Base-by-base conservation (phyloP, 2,888 invertebrate genomes). In the Ennomos fuscantarius region DNA sequence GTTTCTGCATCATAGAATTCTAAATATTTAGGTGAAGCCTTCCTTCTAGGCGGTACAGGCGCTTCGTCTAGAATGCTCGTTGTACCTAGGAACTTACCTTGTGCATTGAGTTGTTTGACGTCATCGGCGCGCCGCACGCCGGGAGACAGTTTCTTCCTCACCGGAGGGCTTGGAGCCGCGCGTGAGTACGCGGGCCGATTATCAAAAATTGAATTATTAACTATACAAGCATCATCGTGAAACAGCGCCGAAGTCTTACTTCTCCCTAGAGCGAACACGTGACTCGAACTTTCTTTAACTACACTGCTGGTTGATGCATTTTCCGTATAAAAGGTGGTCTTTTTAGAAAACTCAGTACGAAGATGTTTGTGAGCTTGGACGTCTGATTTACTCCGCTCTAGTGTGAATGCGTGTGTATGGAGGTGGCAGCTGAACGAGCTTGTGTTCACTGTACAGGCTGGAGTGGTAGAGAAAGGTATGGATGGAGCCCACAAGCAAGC, bases 401-500 rank as follows among this genome's bases (percentile, higher is more conserved):
- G 82, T 11, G 89, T 84, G 64, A 88, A 90, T 13, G 82, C 82
- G 65, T 87, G 86, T 15, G 90, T 85, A 63, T 92, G 92, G 5
- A 92, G 77, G 62, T 92, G 92, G 64, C 92, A 91, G 72, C 86
- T 89, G 66, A 93, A 92, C 12, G 90, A 87, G 68, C 77, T 83
- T 9, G 85, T 86, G 63, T 85, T 88, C 3, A 84, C 79, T 10
- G 87, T 80, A 62, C 92, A 92, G 1, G 91, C 91, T 6, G 91
- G 85, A 9, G 74, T 74, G 1, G 91, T 85, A 1, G 92, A 92
- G 67, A 89, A 89, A 1, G 92, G 91, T 52, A 88, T 79, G 1
- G 90, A 70, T 0, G 92, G 92, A 9, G 89, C 93, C 91, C 87
- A 93, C 56, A 87, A 70, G 70, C 88, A 92, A 8, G 93, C 92